Conservation (phyloP, 2,888 invertebrate species). For the Eubasilissa splendida region DNA sequence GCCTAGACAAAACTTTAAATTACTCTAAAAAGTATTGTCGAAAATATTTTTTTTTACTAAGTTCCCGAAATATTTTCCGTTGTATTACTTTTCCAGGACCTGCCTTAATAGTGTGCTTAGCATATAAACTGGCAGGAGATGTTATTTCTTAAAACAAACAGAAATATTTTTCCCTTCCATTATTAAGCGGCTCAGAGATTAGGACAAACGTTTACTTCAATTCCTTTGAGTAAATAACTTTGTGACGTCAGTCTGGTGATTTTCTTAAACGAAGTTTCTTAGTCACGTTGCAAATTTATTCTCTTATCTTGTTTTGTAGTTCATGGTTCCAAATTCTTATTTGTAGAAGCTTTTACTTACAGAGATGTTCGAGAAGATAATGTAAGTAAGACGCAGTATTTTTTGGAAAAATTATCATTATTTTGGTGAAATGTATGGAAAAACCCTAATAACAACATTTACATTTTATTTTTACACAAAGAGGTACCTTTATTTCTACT, state of each 20-base stretch:
- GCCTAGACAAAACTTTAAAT: not conserved
- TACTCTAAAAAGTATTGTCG: too few species aligned
- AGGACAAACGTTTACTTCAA: slow-evolving; percentile 24
- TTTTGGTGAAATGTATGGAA: too few species aligned
- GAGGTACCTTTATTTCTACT: too few species aligned
- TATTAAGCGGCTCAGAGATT: slow-evolving; percentile 29
- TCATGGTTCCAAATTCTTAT: slow-evolving; percentile 32
- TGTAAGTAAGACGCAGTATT: not conserved
- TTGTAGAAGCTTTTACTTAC: slow-evolving; percentile 25
- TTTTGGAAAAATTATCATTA: too few species aligned
- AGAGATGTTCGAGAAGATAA: slow-evolving; percentile 2
- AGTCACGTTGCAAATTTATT: slow-evolving; percentile 38
- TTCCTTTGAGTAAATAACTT: slow-evolving; percentile 32
- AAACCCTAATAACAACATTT: too few species aligned
- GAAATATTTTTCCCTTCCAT: slow-evolving; percentile 35
- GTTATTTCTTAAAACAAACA: slow-evolving; percentile 35
- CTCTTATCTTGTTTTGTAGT: slow-evolving; percentile 36
- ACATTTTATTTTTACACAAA: too few species aligned
- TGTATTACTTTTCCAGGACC: slow-evolving; percentile 25
- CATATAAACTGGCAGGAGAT: slow-evolving; percentile 35
- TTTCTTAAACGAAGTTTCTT: slow-evolving; percentile 32
- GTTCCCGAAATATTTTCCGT: not conserved
- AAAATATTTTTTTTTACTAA: slow-evolving; percentile 12
- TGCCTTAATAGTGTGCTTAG: slow-evolving; percentile 13
- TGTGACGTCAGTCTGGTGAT: slow-evolving; percentile 38